Base-by-base conservation (phyloP, 1,140 invertebrate genomes). In the Cydia pomonella region DNA sequence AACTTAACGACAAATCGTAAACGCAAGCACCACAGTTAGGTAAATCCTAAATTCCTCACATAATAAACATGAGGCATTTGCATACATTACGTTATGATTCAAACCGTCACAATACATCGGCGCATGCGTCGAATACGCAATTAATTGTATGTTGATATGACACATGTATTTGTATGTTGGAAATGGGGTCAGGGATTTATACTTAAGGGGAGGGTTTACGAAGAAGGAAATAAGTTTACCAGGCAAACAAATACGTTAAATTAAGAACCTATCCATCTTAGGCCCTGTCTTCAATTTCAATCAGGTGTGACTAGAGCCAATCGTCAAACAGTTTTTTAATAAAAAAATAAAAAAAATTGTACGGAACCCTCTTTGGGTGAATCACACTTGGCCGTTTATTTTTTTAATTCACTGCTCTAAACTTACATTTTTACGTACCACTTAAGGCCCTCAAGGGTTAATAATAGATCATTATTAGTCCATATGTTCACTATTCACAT, bases 41-140 rank as follows among this genome's bases (percentile, higher is more conserved):
- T 59, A 59, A 59, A 59, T 59, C 53, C 53, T n/a, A 21, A 59
- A 59, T 59, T 59, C 53, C 53, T 23, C 53, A 23, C 47, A 59
- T 59, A 59, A 59, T 59, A 59, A 59, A 59, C 53, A 59, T 16
- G 9, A n/a, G 18, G 21, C 21, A 23, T 59, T 59, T 59, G 53
- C 53, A 59, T 59, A 59, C 21, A 59, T 59, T 59, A 59, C 53
- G 53, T 59, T 59, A 59, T 59, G 53, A 59, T 59, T 59, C 53
- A 59, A 59, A 0, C 21, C 53, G n/a, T 59, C 53, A 59, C 53
- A 59, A 59, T 59, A 59, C 53, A 47, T 50, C 13, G 38, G 53
- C 21, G 53, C 53, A 59, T 59, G 53, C 53, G 53, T 59, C 9
- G 53, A 23, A 59, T 59, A 59, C 10, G 50, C 53, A 59, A 59